Evolutionary conservation across 1,140 invertebrate species (phyloP).

Genomic region (Anastatus disparis): DNA sequence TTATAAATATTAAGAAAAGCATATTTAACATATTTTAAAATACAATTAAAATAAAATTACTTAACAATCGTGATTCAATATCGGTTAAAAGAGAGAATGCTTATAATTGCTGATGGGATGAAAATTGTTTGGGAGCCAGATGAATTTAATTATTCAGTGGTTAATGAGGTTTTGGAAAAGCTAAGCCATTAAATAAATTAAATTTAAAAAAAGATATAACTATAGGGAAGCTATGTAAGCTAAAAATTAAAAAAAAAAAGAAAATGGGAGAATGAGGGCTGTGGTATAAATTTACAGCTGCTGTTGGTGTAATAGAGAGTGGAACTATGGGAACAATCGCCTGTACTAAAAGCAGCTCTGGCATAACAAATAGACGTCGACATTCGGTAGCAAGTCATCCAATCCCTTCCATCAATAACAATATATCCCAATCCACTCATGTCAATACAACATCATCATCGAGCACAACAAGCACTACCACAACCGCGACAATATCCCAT

Average conservation of each 20-base stretch:
- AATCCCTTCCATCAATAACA: slow-evolving; percentile 59
- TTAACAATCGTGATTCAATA: slow-evolving; percentile 10
- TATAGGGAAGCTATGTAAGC: neutral
- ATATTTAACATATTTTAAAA: slow-evolving; percentile 24
- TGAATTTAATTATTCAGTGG: slow-evolving; percentile 1
- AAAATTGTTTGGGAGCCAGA: slow-evolving; percentile 23
- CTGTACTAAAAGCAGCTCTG: slow-evolving; percentile 60
- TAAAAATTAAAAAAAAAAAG: neutral
- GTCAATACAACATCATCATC: slow-evolving; percentile 54
- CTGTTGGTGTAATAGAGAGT: slow-evolving; percentile 47
- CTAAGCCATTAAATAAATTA: neutral
- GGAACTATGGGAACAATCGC: slow-evolving; percentile 59
- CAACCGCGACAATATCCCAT: slow-evolving; percentile 67
- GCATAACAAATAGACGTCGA: slow-evolving; percentile 62
- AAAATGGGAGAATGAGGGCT: slow-evolving; percentile 33
- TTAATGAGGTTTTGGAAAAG: neutral
- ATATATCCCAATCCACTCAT: slow-evolving; percentile 58
- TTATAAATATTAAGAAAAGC: slow-evolving; percentile 12
- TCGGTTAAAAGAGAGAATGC: neutral
- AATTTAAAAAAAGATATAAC: neutral
- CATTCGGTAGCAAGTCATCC: slow-evolving; percentile 66
- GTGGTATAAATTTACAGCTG: slow-evolving; percentile 32
- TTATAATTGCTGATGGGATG: slow-evolving; percentile 9
- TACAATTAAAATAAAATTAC: slow-evolving; percentile 9
- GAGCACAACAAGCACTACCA: slow-evolving; percentile 53